These are phyloP conservation scores for Cyanoliseus patagonus DNA, from an alignment of 2,113 vertebrate genomes.

Conservation along the genomic window DNA sequence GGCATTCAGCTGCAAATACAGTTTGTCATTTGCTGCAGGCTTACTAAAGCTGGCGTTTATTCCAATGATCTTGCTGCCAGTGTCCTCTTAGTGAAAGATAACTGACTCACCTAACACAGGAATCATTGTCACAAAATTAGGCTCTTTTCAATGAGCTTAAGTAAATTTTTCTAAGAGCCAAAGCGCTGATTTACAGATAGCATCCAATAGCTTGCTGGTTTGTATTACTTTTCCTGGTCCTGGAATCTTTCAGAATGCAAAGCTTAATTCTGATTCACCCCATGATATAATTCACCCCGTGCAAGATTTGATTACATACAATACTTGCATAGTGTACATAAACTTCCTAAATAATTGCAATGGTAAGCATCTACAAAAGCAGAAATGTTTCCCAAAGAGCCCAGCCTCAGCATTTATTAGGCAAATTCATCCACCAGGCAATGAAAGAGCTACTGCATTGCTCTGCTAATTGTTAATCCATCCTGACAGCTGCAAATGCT, in stretches of 20 bases:
- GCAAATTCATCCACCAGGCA: not conserved
- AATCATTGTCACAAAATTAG: constrained; percentile 13
- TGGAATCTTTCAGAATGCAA: not conserved
- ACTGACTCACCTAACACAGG: not conserved
- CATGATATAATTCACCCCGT: not conserved
- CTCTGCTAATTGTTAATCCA: not conserved
- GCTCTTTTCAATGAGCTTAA: not conserved
- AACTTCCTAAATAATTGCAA: not conserved
- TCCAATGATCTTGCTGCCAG: not conserved
- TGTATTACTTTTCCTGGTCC: not conserved
- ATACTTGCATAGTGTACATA: not conserved
- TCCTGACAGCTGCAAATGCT: not conserved
- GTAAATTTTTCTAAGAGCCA: not conserved
- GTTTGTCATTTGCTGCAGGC: not conserved
- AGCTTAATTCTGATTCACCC: not conserved
- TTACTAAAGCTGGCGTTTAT: not conserved
- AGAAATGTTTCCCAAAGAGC: not conserved
- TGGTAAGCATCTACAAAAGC: not conserved
- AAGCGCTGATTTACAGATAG: not conserved
- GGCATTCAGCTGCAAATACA: not conserved
- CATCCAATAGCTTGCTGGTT: not conserved
- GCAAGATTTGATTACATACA: not conserved
- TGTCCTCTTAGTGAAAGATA: not conserved
- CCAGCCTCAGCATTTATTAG: not conserved
- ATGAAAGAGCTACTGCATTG: not conserved